These are phyloP conservation scores for Halisarca cf. caerulea DNA, from an alignment of 37 sponge, comb jelly and placozoan species.

Conservation along the genomic window DNA sequence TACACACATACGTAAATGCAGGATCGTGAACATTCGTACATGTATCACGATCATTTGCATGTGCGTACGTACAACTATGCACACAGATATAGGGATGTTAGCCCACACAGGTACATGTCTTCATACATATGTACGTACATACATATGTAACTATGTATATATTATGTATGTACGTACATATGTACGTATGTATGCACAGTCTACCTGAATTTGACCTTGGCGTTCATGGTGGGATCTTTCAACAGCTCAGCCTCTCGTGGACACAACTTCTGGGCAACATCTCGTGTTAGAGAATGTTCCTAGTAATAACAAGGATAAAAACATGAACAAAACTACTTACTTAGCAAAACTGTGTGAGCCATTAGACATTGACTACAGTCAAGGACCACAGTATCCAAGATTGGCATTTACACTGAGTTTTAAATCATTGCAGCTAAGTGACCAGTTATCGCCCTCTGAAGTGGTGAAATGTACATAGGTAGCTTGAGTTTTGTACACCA, in stretches of 20 bases:
- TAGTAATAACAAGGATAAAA: slow-evolving; percentile 3
- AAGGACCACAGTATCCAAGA: too few species aligned
- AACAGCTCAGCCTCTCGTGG: slow-evolving; percentile 85
- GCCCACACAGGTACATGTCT: too few species aligned
- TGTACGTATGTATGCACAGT: not conserved
- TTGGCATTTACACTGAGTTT: too few species aligned
- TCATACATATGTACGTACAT: not conserved
- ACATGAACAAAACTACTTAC: too few species aligned
- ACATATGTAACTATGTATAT: not conserved
- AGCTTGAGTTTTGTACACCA: too few species aligned
- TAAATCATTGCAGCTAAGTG: too few species aligned
- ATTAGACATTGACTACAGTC: too few species aligned
- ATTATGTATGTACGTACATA: slow-evolving; percentile 4
- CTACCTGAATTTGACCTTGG: slow-evolving; percentile 90
- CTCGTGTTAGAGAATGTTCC: slow-evolving; percentile 87
- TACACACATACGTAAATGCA: too few species aligned
- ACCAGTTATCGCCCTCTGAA: too few species aligned
- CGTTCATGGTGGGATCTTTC: slow-evolving; percentile 79
- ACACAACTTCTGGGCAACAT: slow-evolving; percentile 80
- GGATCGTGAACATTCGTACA: not conserved
- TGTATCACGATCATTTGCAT: not conserved
- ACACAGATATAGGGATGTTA: not conserved
- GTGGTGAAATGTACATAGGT: too few species aligned
- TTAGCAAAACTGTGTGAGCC: too few species aligned
- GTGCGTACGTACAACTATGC: not conserved